Evolutionary conservation across 2,888 invertebrate species (phyloP), one percentile per base, ranked within the genome.

Genomic region (Lasioglossum morio): DNA sequence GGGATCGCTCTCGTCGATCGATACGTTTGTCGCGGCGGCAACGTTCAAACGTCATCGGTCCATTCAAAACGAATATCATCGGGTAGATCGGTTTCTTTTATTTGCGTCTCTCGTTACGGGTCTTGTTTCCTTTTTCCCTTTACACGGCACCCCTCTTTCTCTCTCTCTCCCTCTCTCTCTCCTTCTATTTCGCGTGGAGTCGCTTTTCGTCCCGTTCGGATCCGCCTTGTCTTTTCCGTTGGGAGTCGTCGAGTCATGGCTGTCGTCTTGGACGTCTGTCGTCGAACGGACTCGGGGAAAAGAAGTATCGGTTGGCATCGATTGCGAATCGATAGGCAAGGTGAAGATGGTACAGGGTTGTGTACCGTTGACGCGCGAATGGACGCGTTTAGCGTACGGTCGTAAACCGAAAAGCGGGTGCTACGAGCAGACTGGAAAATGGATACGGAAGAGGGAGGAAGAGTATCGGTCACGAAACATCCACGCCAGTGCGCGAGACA

Each of bases 1-100:
- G 85, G 82, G 88, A 92, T 92, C 87, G 86, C 81, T 82, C 81
- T 76, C 85, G 69, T 77, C 87, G 90, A 88, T 91, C 89, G 89
- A 89, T 89, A 74, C 77, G 86, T 85, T 89, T 78, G 84, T 84
- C 57, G 69, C 12, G 57, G 46, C 79, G 90, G 92, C 90, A 90
- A 87, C 87, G 86, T 88, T 91, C 89, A 88, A 92, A 87, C 86
- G 77, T 84, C 84, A 74, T 79, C 87, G 53, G 73, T 30, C 81
- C 80, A 78, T 82, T 85, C 82, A 78, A 76, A 82, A 81, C 82
- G 82, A 86, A 79, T 63, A 77, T 70, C 37, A 76, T 76, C 63
- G 63, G 19, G 23, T 66, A 53, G 72, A 82, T 81, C 84, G 72
- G 84, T 84, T 46, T 76, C 84, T 85, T 85, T 82, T 87, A 73